A percentile compares a stretch with the other conserved stretches of the same genome.
Conservation (phyloP, 2,797 vertebrate genomes). For the Esox masquinongy region DNA sequence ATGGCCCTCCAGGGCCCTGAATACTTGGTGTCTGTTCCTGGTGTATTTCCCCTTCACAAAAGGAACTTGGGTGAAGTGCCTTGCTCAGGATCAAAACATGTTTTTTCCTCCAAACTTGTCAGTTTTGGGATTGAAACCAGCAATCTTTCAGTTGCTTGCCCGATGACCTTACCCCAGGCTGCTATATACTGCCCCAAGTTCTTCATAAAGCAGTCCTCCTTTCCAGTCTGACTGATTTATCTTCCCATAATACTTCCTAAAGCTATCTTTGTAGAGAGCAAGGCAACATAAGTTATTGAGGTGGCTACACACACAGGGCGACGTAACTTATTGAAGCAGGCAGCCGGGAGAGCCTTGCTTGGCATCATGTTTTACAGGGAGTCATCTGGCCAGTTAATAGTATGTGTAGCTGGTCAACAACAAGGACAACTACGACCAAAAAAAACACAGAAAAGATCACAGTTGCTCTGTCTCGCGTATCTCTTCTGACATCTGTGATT, state of each 20-base stretch:
- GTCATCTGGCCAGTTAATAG: not conserved
- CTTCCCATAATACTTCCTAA: slow-evolving; percentile 32
- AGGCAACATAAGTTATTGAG: slow-evolving; percentile 28
- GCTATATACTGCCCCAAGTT: not conserved
- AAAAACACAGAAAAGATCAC: too few species aligned
- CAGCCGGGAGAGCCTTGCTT: not conserved
- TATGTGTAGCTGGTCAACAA: slow-evolving; percentile 6
- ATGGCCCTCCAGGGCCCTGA: too few species aligned
- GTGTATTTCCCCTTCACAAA: too few species aligned
- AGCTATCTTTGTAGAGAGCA: slow-evolving; percentile 26
- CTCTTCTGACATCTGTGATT: too few species aligned
- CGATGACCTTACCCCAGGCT: too few species aligned
- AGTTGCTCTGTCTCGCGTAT: too few species aligned
- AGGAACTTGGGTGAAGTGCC: too few species aligned
- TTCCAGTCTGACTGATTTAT: slow-evolving; percentile 23
- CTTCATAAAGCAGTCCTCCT: slow-evolving; percentile 25
- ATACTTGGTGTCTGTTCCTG: too few species aligned
- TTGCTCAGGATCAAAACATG: too few species aligned
- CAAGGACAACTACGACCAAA: not conserved
- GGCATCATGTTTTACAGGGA: slow-evolving; percentile 3
- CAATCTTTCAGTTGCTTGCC: too few species aligned
- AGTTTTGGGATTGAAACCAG: too few species aligned
- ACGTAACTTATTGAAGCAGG: slow-evolving; percentile 18
- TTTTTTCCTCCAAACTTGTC: too few species aligned
- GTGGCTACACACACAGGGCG: not conserved